phyloP scores from a whole-genome alignment of 2,797 vertebrate species.

The Diplodus sargus region DNA sequence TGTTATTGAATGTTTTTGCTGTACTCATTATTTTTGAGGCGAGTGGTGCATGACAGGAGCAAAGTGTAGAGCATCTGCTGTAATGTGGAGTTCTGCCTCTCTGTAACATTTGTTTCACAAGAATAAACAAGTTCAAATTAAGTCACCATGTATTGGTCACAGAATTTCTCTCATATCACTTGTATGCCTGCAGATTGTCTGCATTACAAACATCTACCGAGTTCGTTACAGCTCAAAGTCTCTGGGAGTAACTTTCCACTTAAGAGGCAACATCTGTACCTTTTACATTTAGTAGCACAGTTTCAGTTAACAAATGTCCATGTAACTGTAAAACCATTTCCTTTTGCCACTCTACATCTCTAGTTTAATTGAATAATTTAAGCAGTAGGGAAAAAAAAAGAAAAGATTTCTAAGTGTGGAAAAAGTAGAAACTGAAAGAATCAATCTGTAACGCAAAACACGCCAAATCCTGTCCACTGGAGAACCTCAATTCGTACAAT shows the following conservation, averaged over 20 bases:
- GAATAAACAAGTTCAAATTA: background rate
- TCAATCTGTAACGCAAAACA: constrained; percentile 5
- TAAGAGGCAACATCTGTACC: background rate
- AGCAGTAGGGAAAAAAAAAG: background rate
- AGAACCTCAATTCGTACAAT: constrained; percentile 29
- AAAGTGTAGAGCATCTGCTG: background rate
- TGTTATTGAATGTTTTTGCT: constrained; percentile 7
- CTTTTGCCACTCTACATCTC: background rate
- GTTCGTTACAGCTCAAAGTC: background rate
- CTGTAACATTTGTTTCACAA: background rate
- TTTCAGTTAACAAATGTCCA: background rate
- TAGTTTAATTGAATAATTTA: constrained; percentile 13
- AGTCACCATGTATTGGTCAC: background rate
- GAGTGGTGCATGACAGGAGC: background rate
- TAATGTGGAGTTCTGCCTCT: background rate
- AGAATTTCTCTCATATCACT: background rate
- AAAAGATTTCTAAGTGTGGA: background rate
- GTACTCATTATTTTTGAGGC: background rate
- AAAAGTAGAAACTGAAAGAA: background rate
- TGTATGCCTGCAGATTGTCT: background rate
- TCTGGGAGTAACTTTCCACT: background rate
- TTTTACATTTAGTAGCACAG: background rate
- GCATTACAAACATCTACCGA: background rate
- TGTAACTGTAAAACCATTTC: background rate
- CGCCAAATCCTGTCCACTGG: constrained; percentile 3